These are phyloP conservation scores for Intellagama lesueurii DNA, from an alignment of 2,797 vertebrate genomes.

Conservation along the genomic window DNA sequence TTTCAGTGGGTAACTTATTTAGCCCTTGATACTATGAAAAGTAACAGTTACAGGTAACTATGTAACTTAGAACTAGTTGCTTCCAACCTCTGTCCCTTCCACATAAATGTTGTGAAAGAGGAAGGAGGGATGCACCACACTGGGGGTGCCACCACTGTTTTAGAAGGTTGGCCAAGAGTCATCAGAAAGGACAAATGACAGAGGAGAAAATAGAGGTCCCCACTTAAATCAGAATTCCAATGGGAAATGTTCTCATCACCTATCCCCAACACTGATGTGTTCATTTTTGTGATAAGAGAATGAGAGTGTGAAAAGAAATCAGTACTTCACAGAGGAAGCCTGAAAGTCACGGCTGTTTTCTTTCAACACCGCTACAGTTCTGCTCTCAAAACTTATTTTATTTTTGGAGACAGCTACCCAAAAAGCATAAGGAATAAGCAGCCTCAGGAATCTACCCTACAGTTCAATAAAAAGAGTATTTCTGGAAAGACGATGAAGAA, in stretches of 20 bases:
- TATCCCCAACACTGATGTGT: background rate
- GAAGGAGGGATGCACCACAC: background rate
- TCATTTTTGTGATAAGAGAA: background rate
- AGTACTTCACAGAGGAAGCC: background rate
- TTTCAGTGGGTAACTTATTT: no score
- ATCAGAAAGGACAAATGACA: no score
- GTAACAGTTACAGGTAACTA: no score
- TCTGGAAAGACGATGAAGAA: background rate
- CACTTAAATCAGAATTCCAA: no score
- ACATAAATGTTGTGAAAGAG: background rate
- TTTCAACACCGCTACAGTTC: background rate
- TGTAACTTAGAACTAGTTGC: no score
- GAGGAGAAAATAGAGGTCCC: background rate
- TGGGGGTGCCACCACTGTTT: no score
- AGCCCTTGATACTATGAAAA: no score
- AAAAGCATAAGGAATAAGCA: background rate
- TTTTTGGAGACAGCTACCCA: background rate
- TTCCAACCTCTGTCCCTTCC: background rate
- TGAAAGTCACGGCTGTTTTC: background rate
- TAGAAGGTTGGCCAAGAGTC: background rate
- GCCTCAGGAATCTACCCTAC: background rate
- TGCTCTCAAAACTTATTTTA: conserved; percentile 3
- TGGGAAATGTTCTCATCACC: background rate
- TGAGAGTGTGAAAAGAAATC: background rate
- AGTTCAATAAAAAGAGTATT: background rate